Evolutionary conservation across 1,140 invertebrate species (phyloP).

Genomic region (Amyelois transitella): DNA sequence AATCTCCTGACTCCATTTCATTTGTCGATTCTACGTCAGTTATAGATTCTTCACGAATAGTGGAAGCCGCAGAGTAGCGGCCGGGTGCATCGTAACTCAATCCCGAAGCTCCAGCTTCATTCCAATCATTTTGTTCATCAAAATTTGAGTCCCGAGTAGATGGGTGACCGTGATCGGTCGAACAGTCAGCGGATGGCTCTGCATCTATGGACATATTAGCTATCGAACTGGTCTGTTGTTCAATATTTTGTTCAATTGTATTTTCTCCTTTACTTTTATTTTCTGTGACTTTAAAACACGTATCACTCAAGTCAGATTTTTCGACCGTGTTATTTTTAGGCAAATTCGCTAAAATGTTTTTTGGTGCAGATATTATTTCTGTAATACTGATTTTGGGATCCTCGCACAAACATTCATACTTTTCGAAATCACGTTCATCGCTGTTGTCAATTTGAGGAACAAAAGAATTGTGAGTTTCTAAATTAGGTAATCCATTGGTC

Average conservation of each 20-base stretch:
- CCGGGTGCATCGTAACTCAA: neutral
- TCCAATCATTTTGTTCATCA: neutral
- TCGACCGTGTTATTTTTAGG: neutral
- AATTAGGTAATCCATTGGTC: conserved; percentile 8
- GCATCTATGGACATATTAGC: neutral
- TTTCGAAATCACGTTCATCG: conserved; percentile 37
- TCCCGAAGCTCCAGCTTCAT: neutral
- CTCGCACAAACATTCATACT: conserved; percentile 53
- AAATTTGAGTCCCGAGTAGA: neutral
- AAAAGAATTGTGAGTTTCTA: conserved; percentile 11
- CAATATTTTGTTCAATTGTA: neutral
- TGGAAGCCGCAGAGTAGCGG: neutral
- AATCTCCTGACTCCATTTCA: neutral
- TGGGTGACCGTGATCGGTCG: neutral
- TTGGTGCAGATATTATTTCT: conserved; percentile 46
- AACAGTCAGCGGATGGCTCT: neutral
- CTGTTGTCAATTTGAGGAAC: neutral
- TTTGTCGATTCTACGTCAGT: conserved; percentile 12
- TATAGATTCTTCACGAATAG: conserved; percentile 27
- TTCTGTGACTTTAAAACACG: neutral
- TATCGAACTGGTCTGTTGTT: neutral
- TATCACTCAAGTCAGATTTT: neutral
- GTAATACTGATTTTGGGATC: conserved; percentile 51
- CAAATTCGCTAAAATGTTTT: neutral
- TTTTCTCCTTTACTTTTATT: neutral